Evolutionary conservation across 2,113 vertebrate genomes (phyloP).

Genomic region (Chaenocephalus aceratus): DNA sequence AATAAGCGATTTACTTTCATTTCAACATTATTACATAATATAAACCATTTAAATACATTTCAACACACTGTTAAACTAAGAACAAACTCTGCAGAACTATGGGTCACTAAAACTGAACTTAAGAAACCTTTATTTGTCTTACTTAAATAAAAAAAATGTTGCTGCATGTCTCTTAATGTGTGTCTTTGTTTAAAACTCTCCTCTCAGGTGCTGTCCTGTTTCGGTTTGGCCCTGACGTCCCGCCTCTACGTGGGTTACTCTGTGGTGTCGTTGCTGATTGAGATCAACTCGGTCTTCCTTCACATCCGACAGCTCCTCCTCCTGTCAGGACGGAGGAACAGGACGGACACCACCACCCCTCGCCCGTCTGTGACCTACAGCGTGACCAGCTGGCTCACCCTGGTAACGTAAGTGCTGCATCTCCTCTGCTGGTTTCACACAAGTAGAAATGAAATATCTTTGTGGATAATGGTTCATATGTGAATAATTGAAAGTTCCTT

Average conservation of each 20-base stretch:
- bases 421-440: background rate
- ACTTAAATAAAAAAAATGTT: too few species aligned
- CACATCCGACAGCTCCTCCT: slow-evolving; percentile 84
- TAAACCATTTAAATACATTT: too few species aligned
- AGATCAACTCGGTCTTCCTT: slow-evolving; percentile 88
- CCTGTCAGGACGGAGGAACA: slow-evolving; percentile 76
- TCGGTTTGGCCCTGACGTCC: slow-evolving; percentile 48
- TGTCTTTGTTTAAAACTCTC: background rate
- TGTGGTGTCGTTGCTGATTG: slow-evolving; percentile 86
- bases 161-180: background rate
- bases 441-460: background rate
- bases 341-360: background rate
- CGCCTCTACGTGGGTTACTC: slow-evolving; percentile 82
- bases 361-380: slow-evolving; percentile 1
- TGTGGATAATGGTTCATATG: background rate
- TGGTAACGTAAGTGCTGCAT: slow-evolving; percentile 32
- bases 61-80: background rate
- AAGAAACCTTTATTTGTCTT: background rate
- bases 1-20: background rate
- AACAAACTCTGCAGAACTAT: background rate
- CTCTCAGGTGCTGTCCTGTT: slow-evolving; percentile 37
- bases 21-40: background rate
- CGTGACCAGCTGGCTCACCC: slow-evolving; percentile 31
- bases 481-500: background rate
- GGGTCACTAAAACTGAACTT: background rate